A percentile compares a stretch with the other conserved stretches of the same genome.
Conservation (phyloP, 2,797 vertebrate species). For the Percopsis omiscomaycus region DNA sequence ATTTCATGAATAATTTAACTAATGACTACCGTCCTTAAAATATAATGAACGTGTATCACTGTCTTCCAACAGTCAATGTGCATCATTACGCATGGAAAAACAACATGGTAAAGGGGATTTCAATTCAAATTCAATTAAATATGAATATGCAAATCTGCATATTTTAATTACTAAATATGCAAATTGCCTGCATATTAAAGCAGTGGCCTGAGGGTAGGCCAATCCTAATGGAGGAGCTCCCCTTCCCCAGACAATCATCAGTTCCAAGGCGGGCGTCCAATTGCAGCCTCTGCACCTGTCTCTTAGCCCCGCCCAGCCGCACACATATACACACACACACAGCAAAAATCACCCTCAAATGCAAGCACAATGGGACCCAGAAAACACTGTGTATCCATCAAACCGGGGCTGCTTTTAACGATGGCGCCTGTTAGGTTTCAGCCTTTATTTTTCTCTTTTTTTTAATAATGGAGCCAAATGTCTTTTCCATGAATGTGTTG, state of each 20-base stretch:
- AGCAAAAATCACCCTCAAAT: slow-evolving; percentile 2
- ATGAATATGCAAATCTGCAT: slow-evolving; percentile 65
- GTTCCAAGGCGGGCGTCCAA: slow-evolving; percentile 62
- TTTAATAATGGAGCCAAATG: slow-evolving; percentile 40
- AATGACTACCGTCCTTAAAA: too few species aligned
- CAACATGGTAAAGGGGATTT: too few species aligned
- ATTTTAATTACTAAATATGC: slow-evolving; percentile 64
- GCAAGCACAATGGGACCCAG: slow-evolving; percentile 27
- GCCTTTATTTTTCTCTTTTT: slow-evolving; percentile 14
- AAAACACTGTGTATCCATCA: slow-evolving; percentile 2
- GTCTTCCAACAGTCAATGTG: too few species aligned
- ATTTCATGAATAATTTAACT: too few species aligned
- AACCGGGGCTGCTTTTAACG: slow-evolving; percentile 19
- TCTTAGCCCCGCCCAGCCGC: slow-evolving; percentile 21
- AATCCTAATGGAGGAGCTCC: slow-evolving; percentile 58
- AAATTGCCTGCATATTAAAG: slow-evolving; percentile 52
- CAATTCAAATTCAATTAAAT: too few species aligned
- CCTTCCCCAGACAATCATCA: slow-evolving; percentile 37
- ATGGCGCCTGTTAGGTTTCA: slow-evolving; percentile 39
- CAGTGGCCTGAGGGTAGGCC: slow-evolving; percentile 56
- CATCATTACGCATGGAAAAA: too few species aligned
- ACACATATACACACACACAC: slow-evolving; percentile 18
- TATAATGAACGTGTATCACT: too few species aligned
- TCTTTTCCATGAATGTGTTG: slow-evolving; percentile 52
- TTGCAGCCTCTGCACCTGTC: slow-evolving; percentile 47